Base-by-base conservation (phyloP, 2,888 invertebrate genomes). In the Plagodis pulveraria region DNA sequence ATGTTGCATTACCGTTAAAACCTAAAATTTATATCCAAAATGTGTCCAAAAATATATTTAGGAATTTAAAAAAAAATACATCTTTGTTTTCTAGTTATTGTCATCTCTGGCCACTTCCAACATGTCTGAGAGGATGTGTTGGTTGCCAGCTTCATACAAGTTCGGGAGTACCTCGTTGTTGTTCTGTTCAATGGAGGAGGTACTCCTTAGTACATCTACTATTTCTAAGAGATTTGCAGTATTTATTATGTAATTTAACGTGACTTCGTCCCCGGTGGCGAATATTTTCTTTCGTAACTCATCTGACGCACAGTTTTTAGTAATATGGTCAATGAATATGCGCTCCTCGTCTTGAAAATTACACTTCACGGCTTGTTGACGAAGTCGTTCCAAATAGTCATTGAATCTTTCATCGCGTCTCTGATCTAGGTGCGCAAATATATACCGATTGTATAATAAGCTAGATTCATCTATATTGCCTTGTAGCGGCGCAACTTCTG, bases 251-350 rank as follows among this genome's bases (percentile, higher is more conserved):
- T 32, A 47, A 11, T 12, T 12, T 12, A 47, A 12, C 0, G 35
- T 47, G 12, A 47, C 47, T 6, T 47, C 47, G 7, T 35, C 35
- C 4, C 47, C 47, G 8, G 47, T 11, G 33, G 42, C 50, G 8
- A 42, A 9, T 32, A 43, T 51, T 5, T 42, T 50, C 11, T 34
- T n/a, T 6, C 43, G 33, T 34, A 51, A 12, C 42, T 43, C 11
- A 2, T 12, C 7, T 6, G 41, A 35, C 6, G 42, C n/a, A 34
- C 50, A 51, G 34, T 33, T 34, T 2, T 11, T 43, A n/a, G 35
- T 34, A 12, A 51, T 51, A 5, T 51, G 50, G 34, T 34, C n/a
- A 11, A 51, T 43, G 6, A 51, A n/a, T 6, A 12, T 47, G 11
- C 36, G 50, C 8, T 12, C 12, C 12, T 35, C 43, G 33, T 42